Conservation (phyloP, 2,797 vertebrate species). For the Hemibagrus guttatus region DNA sequence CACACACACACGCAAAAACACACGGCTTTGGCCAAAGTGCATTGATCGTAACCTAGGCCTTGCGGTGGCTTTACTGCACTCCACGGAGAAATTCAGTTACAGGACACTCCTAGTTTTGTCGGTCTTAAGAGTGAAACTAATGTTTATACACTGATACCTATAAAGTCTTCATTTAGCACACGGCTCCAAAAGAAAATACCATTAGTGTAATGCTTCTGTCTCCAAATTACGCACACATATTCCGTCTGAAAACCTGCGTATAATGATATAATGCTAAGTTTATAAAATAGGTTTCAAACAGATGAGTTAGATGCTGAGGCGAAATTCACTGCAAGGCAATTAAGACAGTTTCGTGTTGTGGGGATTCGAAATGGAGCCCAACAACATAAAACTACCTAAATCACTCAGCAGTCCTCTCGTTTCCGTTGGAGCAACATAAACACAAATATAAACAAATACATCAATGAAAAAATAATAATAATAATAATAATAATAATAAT, state of each 20-base stretch:
- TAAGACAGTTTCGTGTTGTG: slow-evolving; percentile 97
- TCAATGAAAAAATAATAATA: background rate
- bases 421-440: slow-evolving; percentile 31
- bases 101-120: slow-evolving; percentile 30
- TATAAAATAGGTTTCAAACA: background rate
- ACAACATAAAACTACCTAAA: slow-evolving; percentile 99
- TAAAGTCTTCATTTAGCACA: slow-evolving; percentile 14
- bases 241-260: background rate
- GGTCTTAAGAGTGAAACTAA: background rate
- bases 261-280: background rate
- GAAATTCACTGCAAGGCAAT: slow-evolving; percentile 84
- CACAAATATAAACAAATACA: background rate
- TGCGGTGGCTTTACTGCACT: slow-evolving; percentile 72
- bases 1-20: slow-evolving; percentile 25
- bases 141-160: slow-evolving; percentile 12
- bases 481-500: background rate
- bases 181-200: slow-evolving; percentile 12
- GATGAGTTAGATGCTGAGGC: slow-evolving; percentile 22
- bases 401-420: slow-evolving; percentile 84
- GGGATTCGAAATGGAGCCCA: slow-evolving; percentile 87
- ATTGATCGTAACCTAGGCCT: slow-evolving; percentile 99
- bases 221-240: slow-evolving; percentile 6
- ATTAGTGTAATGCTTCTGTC: background rate
- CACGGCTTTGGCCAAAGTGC: slow-evolving; percentile 73
- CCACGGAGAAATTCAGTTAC: slow-evolving; percentile 43